phyloP scores from a whole-genome alignment of 2,113 vertebrate species.

The Vimba vimba region DNA sequence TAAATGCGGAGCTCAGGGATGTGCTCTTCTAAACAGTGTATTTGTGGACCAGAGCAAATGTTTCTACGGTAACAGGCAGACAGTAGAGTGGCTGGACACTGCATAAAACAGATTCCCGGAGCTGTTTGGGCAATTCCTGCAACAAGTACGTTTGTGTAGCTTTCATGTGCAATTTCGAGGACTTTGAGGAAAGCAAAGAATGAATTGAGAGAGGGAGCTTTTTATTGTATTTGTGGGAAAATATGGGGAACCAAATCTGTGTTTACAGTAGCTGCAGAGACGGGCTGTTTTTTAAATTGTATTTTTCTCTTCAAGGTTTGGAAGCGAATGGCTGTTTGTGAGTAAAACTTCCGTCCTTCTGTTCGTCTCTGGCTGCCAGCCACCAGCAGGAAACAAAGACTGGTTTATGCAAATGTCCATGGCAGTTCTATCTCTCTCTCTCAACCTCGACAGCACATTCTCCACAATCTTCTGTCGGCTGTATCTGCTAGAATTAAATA shows the following conservation, averaged over 20 bases:
- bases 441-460: constrained; percentile 46
- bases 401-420: constrained; percentile 81
- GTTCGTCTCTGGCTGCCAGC: constrained; percentile 78
- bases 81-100: constrained; percentile 51
- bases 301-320: constrained; percentile 68
- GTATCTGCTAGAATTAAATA: constrained; percentile 43
- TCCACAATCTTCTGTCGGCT: constrained; percentile 46
- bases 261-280: constrained; percentile 56
- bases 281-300: constrained; percentile 55
- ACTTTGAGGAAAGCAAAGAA: constrained; percentile 6
- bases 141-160: constrained; percentile 40
- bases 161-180: neutral
- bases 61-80: constrained; percentile 68
- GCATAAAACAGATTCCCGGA: constrained; percentile 53
- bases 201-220: neutral
- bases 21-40: constrained; percentile 64
- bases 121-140: constrained; percentile 52
- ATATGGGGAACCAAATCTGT: constrained; percentile 53
- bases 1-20: neutral
- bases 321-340: constrained; percentile 75
- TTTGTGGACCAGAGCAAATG: constrained; percentile 61
- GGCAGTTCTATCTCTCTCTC: constrained; percentile 68
- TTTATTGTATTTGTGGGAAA: constrained; percentile 58
- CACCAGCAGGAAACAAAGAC: constrained; percentile 80
- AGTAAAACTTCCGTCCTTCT: constrained; percentile 82